phyloP scores from a whole-genome alignment of 1,140 invertebrate species.

The Penaeus japonicus region DNA sequence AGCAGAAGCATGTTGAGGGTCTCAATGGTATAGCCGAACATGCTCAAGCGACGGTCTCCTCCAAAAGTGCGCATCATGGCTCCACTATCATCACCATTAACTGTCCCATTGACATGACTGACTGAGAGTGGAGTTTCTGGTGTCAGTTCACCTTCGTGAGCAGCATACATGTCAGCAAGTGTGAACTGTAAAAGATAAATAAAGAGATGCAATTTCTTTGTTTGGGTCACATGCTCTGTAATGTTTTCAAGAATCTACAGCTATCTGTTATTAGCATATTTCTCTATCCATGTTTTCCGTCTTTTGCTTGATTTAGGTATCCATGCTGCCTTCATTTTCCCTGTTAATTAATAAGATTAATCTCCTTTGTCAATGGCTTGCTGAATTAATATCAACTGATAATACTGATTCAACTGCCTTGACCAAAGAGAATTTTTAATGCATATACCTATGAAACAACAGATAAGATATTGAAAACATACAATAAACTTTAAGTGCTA shows the following conservation, averaged over 20 bases:
- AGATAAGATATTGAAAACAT: no score
- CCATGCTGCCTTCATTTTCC: no score
- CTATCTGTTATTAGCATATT: no score
- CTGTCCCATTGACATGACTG: constrained; percentile 23
- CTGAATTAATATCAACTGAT: no score
- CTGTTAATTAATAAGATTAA: no score
- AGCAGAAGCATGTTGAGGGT: constrained; percentile 92
- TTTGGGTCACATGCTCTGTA: background rate
- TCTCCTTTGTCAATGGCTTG: no score
- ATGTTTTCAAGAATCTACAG: background rate
- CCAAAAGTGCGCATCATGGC: constrained; percentile 61
- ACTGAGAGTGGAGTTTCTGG: constrained; percentile 54
- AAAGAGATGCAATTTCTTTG: background rate
- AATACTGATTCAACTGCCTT: no score
- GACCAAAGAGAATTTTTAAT: no score
- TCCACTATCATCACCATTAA: constrained; percentile 62
- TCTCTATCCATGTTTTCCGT: no score
- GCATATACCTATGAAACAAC: no score
- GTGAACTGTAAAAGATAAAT: constrained; percentile 69
- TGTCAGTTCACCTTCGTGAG: constrained; percentile 60
- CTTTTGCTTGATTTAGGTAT: no score
- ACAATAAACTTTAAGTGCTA: no score
- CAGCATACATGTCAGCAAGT: constrained; percentile 73
- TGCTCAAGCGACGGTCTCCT: constrained; percentile 82
- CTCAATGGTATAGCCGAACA: constrained; percentile 95